Percentiles rank a stretch among this genome's conserved stretches.
These are phyloP conservation scores for Agrochola lychnidis DNA, from an alignment of 2,888 invertebrate genomes.

Conservation along the genomic window DNA sequence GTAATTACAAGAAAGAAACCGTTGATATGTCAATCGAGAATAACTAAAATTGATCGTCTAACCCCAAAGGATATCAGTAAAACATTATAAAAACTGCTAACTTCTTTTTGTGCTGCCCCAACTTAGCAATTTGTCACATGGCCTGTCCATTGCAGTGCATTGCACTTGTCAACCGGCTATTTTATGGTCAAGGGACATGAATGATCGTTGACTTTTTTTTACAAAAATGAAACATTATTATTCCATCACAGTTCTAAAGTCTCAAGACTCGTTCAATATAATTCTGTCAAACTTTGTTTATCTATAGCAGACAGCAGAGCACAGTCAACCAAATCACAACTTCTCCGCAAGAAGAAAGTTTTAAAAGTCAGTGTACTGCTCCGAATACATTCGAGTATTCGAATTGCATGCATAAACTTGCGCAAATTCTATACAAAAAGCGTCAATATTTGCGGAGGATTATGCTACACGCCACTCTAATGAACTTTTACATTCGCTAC, in stretches of 20 bases:
- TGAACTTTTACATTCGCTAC: slow-evolving; percentile 61
- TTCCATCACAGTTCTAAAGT: slow-evolving; percentile 16
- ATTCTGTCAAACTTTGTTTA: slow-evolving; percentile 48
- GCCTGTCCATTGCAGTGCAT: slow-evolving; percentile 26
- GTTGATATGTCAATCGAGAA: not conserved
- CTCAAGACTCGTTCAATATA: slow-evolving; percentile 31
- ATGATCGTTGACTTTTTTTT: not conserved
- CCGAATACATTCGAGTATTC: slow-evolving; percentile 44
- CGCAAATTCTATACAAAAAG: slow-evolving; percentile 54
- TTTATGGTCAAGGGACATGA: not conserved
- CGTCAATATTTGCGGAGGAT: slow-evolving; percentile 61
- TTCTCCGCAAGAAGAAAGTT: slow-evolving; percentile 56
- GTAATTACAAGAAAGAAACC: not conserved
- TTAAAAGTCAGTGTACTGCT: slow-evolving; percentile 47
- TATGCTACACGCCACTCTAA: slow-evolving; percentile 62
- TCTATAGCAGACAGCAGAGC: slow-evolving; percentile 35
- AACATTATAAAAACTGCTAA: slow-evolving; percentile 7
- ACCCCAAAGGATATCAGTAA: not conserved
- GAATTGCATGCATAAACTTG: slow-evolving; percentile 58
- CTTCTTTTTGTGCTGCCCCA: not conserved
- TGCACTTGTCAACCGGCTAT: slow-evolving; percentile 43
- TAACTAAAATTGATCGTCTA: not conserved
- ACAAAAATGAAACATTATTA: slow-evolving; percentile 1
- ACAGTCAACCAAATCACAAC: slow-evolving; percentile 38
- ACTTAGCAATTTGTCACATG: slow-evolving; percentile 38